Conservation (phyloP, 2,888 invertebrate species). For the Thymelicus acteon region DNA sequence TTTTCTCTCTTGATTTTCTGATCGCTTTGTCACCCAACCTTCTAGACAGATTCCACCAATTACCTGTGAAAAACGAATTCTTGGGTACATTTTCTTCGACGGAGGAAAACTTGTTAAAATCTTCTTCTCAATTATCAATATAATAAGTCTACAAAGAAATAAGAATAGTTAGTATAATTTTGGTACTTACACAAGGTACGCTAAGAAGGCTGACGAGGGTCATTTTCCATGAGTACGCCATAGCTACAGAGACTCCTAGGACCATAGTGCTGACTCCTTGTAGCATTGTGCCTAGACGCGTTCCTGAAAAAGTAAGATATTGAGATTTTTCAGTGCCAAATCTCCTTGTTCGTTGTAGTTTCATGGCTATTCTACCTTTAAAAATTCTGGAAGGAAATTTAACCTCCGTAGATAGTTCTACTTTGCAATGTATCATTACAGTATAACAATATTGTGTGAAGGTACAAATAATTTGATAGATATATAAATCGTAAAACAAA, state of each 20-base stretch:
- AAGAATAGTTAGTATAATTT: background rate
- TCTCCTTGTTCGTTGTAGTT: no score
- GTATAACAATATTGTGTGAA: no score
- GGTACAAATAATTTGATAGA: no score
- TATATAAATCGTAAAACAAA: background rate
- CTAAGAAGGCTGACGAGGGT: constrained; percentile 85
- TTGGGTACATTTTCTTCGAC: no score
- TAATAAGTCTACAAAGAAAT: no score
- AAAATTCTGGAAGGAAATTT: no score
- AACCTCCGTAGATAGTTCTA: no score
- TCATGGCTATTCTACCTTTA: no score
- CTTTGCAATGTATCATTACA: no score
- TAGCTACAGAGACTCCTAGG: constrained; percentile 82
- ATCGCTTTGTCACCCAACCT: constrained; percentile 80
- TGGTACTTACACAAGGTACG: constrained; percentile 82
- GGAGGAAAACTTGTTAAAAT: no score
- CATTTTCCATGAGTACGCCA: constrained; percentile 86
- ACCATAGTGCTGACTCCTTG: constrained; percentile 85
- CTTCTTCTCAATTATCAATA: no score
- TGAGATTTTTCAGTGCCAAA: no score
- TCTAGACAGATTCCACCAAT: constrained; percentile 86
- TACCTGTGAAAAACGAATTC: constrained; percentile 55
- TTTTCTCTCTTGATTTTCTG: constrained; percentile 77
- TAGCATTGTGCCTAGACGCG: constrained; percentile 85
- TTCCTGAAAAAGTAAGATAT: constrained; percentile 52